phyloP scores from a whole-genome alignment of 2,797 vertebrate genomes.

The Brotula barbata region DNA sequence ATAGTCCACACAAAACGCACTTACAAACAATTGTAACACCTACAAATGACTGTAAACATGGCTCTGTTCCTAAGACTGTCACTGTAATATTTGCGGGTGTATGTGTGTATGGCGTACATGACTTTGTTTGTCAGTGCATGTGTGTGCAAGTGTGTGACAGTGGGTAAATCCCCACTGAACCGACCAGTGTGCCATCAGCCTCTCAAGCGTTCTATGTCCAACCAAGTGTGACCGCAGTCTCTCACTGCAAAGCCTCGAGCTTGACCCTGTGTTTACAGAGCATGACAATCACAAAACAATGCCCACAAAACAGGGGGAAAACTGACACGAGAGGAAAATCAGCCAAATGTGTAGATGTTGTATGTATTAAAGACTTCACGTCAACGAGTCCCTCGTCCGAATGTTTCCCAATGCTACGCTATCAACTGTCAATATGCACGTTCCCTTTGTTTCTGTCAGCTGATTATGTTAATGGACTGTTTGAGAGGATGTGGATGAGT shows the following conservation, averaged over 20 bases:
- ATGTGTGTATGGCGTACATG: not conserved
- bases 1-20: not conserved
- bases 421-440: not conserved
- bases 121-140: too few species aligned
- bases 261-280: constrained; percentile 12
- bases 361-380: not conserved
- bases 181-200: constrained; percentile 15
- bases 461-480: not conserved
- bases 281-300: constrained; percentile 2
- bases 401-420: too few species aligned
- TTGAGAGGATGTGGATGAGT: not conserved
- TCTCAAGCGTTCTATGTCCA: constrained; percentile 15
- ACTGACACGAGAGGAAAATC: not conserved
- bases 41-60: too few species aligned
- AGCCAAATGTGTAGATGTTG: not conserved
- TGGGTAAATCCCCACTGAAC: constrained; percentile 18
- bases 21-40: not conserved
- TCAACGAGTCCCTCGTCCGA: not conserved
- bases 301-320: not conserved
- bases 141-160: constrained; percentile 13
- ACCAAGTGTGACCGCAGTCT: constrained; percentile 24
- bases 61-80: too few species aligned
- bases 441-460: not conserved
- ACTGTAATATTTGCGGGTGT: not conserved
- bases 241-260: constrained; percentile 4